Percentiles rank a stretch among this genome's conserved stretches.
Evolutionary conservation across 2,888 invertebrate species (phyloP).

Genomic region (Tortricodes alternella): DNA sequence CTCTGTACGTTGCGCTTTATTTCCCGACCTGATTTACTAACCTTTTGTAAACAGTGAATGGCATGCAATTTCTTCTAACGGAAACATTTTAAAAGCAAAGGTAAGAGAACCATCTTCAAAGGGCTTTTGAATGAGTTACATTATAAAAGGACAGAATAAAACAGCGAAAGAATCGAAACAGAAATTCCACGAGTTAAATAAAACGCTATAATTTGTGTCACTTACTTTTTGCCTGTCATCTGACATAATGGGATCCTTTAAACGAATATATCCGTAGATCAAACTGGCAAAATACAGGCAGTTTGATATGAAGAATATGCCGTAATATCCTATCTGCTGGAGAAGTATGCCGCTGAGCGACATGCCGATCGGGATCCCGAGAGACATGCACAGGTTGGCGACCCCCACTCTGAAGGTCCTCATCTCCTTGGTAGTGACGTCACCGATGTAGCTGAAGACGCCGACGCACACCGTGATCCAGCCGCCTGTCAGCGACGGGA

Average conservation of each 20-base stretch:
- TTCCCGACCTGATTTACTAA: conserved; percentile 24
- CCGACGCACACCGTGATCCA: conserved; percentile 84
- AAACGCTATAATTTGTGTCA: conserved; percentile 34
- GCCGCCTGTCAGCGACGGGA: conserved; percentile 81
- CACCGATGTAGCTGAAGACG: conserved; percentile 85
- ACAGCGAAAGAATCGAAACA: conserved; percentile 1
- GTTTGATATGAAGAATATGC: conserved; percentile 76
- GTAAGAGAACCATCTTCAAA: conserved; percentile 19
- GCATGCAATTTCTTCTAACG: conserved; percentile 14
- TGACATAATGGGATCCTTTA: conserved; percentile 72
- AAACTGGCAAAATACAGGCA: conserved; percentile 78
- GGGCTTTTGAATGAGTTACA: conserved; percentile 10
- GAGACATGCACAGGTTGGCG: conserved; percentile 83
- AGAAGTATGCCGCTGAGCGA: conserved; percentile 80
- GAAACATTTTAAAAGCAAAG: conserved; percentile 11
- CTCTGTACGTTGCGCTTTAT: conserved; percentile 10
- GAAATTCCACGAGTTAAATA: background rate
- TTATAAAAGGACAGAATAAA: conserved; percentile 13
- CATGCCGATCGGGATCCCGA: conserved; percentile 84
- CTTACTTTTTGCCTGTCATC: conserved; percentile 70
- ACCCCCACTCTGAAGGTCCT: conserved; percentile 85
- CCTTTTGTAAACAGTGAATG: conserved; percentile 21
- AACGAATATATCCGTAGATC: conserved; percentile 73
- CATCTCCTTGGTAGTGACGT: conserved; percentile 82
- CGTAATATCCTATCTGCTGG: conserved; percentile 77